Evolutionary conservation across 2,888 invertebrate genomes (phyloP).

Genomic region (Diaphora mendica): DNA sequence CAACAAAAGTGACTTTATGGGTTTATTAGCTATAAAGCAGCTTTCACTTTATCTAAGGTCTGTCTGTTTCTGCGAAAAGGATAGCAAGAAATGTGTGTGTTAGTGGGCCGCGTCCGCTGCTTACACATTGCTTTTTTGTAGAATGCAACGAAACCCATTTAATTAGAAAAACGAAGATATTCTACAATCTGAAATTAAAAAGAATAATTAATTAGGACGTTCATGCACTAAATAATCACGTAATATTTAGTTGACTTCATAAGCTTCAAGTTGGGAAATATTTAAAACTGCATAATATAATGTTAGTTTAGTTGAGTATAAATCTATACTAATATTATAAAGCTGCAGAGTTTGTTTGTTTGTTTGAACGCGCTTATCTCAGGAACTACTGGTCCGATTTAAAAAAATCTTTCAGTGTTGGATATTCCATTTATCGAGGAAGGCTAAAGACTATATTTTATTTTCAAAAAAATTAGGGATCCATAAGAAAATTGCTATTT

Average conservation of each 20-base stretch:
- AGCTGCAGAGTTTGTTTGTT: too few species aligned
- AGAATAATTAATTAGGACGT: neutral
- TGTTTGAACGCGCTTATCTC: too few species aligned
- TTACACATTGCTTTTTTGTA: conserved; percentile 75
- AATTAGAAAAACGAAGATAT: conserved; percentile 70
- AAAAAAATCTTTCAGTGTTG: too few species aligned
- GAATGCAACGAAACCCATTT: conserved; percentile 73
- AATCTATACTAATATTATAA: too few species aligned
- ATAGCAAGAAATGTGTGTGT: conserved; percentile 84
- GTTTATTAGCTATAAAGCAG: conserved; percentile 70
- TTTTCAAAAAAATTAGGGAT: too few species aligned
- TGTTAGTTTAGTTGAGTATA: too few species aligned
- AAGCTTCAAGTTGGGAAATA: neutral
- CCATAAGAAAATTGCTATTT: too few species aligned
- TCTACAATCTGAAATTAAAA: neutral
- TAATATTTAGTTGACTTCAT: neutral
- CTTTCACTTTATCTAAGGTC: conserved; percentile 84
- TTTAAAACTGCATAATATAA: neutral
- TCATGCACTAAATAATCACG: neutral
- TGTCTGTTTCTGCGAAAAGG: conserved; percentile 84
- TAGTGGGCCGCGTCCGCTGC: conserved; percentile 83
- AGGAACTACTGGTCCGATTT: too few species aligned
- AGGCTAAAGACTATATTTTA: too few species aligned
- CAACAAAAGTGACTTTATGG: conserved; percentile 81
- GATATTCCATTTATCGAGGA: too few species aligned